A percentile compares a stretch with the other conserved stretches of the same genome.
Evolutionary conservation across 1,140 invertebrate genomes (phyloP).

Genomic region (Leptinotarsa lineolata): DNA sequence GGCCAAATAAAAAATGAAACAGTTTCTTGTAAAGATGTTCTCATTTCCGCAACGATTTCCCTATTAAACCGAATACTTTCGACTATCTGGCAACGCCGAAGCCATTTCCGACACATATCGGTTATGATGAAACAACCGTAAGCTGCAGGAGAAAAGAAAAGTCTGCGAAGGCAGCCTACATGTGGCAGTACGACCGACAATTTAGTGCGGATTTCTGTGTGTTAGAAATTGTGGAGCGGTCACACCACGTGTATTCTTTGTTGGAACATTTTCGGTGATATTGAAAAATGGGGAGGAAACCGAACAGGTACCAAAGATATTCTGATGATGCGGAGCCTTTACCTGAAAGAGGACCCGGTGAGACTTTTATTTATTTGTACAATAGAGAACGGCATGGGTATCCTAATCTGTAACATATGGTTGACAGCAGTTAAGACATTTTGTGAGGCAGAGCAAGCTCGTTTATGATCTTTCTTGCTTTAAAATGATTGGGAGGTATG

Average conservation of each 20-base stretch:
- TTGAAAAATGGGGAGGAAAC: conserved; percentile 55
- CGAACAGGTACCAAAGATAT: conserved; percentile 45
- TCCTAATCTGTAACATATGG: not conserved
- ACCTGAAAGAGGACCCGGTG: conserved; percentile 57
- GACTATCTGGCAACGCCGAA: no score
- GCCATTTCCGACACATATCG: no score
- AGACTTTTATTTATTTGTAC: conserved; percentile 45
- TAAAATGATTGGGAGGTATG: not conserved
- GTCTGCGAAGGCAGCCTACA: not conserved
- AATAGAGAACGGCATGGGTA: not conserved
- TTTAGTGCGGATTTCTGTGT: not conserved
- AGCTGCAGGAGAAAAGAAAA: no score
- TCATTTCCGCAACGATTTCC: no score
- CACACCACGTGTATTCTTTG: not conserved
- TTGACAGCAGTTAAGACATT: not conserved
- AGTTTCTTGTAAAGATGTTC: no score
- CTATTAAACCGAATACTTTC: no score
- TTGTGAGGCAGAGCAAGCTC: not conserved
- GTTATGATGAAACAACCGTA: no score
- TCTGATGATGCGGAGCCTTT: conserved; percentile 46
- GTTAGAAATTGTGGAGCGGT: not conserved
- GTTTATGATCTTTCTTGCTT: not conserved
- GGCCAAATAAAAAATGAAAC: no score
- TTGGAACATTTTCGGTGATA: not conserved
- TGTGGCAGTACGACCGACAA: not conserved